Percentiles rank a stretch among this genome's conserved stretches.
Conservation (phyloP, 2,797 vertebrate species). For the Rhabdophis nuchalis region DNA sequence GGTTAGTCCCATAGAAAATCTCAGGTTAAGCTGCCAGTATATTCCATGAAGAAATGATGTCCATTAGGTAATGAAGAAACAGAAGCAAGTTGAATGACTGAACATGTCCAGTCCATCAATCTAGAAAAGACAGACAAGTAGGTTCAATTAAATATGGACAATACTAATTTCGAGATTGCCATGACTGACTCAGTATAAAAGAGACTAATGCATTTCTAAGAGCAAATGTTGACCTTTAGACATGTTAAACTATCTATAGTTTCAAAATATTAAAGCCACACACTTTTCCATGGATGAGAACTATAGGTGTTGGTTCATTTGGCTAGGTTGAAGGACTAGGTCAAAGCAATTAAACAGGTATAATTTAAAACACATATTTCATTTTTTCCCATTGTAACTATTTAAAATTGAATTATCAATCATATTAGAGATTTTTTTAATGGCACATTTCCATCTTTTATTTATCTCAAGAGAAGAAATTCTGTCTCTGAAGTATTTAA, state of each 20-base stretch:
- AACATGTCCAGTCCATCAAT: not conserved
- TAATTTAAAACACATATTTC: not conserved
- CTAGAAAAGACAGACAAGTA: not conserved
- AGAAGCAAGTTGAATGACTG: not conserved
- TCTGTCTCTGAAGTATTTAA: not conserved
- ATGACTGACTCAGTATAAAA: not conserved
- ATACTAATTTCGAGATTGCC: not conserved
- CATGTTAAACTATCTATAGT: not conserved
- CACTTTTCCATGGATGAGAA: not conserved
- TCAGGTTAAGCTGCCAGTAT: not conserved
- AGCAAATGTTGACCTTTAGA: not conserved
- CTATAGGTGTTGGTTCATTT: not conserved
- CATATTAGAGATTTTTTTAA: not conserved
- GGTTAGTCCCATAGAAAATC: not conserved
- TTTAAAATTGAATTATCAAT: not conserved
- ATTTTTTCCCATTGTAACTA: not conserved
- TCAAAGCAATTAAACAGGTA: not conserved
- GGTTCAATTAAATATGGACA: not conserved
- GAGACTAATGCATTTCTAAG: not conserved
- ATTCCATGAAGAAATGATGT: not conserved
- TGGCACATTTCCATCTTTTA: not conserved
- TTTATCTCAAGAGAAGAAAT: not conserved
- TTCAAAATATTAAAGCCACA: not conserved
- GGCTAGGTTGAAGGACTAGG: not conserved
- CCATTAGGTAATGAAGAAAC: not conserved